Conservation (phyloP, 2,113 vertebrate species). For the Hemibagrus wyckioides region DNA sequence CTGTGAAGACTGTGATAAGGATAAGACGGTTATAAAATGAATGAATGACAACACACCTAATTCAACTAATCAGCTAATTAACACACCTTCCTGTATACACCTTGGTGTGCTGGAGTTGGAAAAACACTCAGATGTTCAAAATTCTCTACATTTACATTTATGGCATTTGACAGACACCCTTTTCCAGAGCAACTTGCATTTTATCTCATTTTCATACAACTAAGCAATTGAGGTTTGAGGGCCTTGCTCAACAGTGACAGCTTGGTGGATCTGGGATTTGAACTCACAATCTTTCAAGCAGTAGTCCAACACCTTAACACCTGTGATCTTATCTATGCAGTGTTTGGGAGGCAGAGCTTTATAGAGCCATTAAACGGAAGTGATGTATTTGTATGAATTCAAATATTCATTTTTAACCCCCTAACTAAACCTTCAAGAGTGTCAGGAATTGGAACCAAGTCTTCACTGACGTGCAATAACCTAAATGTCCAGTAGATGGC, state of each 20-base stretch:
- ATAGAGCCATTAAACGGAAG: background rate
- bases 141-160: too few relatives aligned
- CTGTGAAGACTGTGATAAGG: background rate
- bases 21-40: background rate
- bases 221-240: too few relatives aligned
- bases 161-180: too few relatives aligned
- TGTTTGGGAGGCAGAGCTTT: background rate
- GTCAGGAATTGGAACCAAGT: background rate
- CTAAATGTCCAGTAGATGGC: slow-evolving; percentile 41
- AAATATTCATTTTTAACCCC: background rate
- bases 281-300: too few relatives aligned
- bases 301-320: too few relatives aligned
- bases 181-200: too few relatives aligned
- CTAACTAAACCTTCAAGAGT: background rate
- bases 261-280: too few relatives aligned
- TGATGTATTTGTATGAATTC: background rate
- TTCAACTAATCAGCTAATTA: background rate
- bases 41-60: background rate
- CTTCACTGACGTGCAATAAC: background rate
- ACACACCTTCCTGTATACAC: background rate
- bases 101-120: background rate
- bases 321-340: background rate
- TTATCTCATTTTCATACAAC: too few relatives aligned
- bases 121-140: background rate
- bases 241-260: too few relatives aligned